Percentiles rank a stretch among this genome's conserved stretches.
Conservation (phyloP, 2,888 invertebrate species). For the Pomacea canaliculata region DNA sequence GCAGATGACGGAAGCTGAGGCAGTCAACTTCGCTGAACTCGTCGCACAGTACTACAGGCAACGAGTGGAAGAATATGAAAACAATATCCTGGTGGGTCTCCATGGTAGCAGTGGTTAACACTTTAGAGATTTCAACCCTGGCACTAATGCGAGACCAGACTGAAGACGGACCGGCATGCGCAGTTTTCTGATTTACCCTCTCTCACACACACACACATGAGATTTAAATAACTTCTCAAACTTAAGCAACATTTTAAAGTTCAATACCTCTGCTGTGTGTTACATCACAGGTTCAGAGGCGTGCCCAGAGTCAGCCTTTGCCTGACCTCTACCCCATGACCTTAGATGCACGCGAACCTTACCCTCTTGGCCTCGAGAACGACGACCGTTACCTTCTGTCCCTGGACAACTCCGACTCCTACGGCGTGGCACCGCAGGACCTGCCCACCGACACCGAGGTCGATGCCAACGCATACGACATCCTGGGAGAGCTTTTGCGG, state of each 20-base stretch:
- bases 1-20: constrained; percentile 37
- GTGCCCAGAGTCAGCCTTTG: neutral
- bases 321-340: too few relatives aligned
- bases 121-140: too few relatives aligned
- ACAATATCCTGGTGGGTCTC: constrained; percentile 8
- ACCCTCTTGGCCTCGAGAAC: neutral
- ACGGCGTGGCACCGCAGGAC: constrained; percentile 4
- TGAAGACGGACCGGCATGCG: too few relatives aligned
- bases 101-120: neutral
- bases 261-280: neutral
- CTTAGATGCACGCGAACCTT: neutral
- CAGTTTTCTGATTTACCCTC: too few relatives aligned
- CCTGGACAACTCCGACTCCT: constrained; percentile 10
- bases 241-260: too few relatives aligned
- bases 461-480: constrained; percentile 1
- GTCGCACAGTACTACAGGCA: constrained; percentile 33
- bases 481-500: constrained; percentile 2
- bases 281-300: constrained; percentile 5
- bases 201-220: too few relatives aligned
- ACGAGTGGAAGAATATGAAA: constrained; percentile 27
- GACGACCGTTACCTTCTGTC: constrained; percentile 8
- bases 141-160: too few relatives aligned
- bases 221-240: too few relatives aligned
- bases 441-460: constrained; percentile 2
- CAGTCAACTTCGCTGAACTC: constrained; percentile 31